These are phyloP conservation scores for Turritopsis rubra DNA, from an alignment of 30 jellyfish, hydroid and myxozoan genomes.

Conservation along the genomic window DNA sequence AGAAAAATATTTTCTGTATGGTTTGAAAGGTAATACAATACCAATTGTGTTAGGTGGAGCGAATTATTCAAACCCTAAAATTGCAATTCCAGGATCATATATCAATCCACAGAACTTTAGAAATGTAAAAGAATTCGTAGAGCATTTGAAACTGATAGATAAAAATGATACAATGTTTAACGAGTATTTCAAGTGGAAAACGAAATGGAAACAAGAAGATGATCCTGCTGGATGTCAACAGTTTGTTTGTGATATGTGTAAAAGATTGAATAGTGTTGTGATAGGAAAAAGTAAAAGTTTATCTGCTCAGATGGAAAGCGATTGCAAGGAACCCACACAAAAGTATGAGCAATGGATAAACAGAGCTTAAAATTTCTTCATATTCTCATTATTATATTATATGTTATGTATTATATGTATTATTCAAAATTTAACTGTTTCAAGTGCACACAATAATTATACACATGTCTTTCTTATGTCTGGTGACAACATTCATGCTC, in stretches of 20 bases:
- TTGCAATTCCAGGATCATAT: slow-evolving; percentile 81
- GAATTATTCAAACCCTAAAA: slow-evolving; percentile 33
- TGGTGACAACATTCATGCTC: too few relatives aligned
- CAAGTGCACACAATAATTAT: too few relatives aligned
- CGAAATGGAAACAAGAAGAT: slow-evolving; percentile 16
- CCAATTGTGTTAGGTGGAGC: slow-evolving; percentile 86
- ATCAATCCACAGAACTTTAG: slow-evolving; percentile 52
- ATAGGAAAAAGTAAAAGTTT: not conserved
- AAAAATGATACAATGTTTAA: slow-evolving; percentile 57
- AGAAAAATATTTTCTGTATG: slow-evolving; percentile 65
- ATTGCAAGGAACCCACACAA: not conserved
- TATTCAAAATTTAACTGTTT: too few relatives aligned
- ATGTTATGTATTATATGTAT: not conserved
- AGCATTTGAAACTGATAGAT: slow-evolving; percentile 47
- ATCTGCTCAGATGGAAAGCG: not conserved
- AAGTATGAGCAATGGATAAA: not conserved
- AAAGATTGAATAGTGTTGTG: not conserved
- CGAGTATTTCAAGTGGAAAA: slow-evolving; percentile 66
- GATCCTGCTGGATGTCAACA: not conserved
- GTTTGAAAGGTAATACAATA: slow-evolving; percentile 30
- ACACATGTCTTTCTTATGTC: too few relatives aligned
- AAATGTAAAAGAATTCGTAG: slow-evolving; percentile 34
- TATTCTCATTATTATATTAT: too few relatives aligned
- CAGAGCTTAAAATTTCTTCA: not conserved
- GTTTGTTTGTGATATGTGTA: slow-evolving; percentile 1